Evolutionary conservation across 2,888 invertebrate species (phyloP), one percentile per base, ranked within the genome.

Genomic region (Meliscaeva auricollis): DNA sequence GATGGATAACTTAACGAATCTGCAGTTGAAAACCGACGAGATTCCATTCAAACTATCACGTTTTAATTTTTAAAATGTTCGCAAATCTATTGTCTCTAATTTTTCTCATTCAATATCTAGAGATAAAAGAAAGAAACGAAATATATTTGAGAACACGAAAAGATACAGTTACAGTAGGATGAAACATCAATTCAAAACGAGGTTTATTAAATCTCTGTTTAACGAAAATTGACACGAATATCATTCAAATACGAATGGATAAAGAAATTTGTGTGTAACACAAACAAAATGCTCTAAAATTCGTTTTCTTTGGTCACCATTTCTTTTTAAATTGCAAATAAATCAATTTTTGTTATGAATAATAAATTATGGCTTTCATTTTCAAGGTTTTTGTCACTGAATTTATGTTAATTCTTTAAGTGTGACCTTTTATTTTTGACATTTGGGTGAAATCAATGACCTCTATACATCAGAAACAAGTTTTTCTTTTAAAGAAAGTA

Each of bases 171-270:
- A n/a, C n/a, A n/a, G n/a, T n/a, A n/a, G n/a, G n/a, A 56, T 41
- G 64, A 20, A 30, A 64, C 26, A 48, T 35, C 48, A 70, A 48
- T 35, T 38, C n/a, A 20, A 38, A 81, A 72, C n/a, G 66, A 76
- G 56, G 58, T 81, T 81, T 76, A 66, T 44, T 62, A 81, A 76
- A 76, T 72, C 26, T 26, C 26, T n/a, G 0, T 0, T n/a, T n/a
- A n/a, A 26, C 3, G n/a, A 52, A 52, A 26, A 26, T n/a, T 7
- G 1, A 26, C 52, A 52, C 22, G 26, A 52, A n/a, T n/a, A n/a
- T n/a, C n/a, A n/a, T 26, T 20, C 5, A 22, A 11, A 22, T 48
- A 2, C 20, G 11, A 48, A 48, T 22, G 48, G 11, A 48, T 46
- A 20, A 3, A 44, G n/a, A 52, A 26, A 26, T 52, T 8, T 52